Percentiles rank a stretch among this genome's conserved stretches.
phyloP scores from a whole-genome alignment of 2,888 invertebrate genomes.

The Coelogynopora nodosa region DNA sequence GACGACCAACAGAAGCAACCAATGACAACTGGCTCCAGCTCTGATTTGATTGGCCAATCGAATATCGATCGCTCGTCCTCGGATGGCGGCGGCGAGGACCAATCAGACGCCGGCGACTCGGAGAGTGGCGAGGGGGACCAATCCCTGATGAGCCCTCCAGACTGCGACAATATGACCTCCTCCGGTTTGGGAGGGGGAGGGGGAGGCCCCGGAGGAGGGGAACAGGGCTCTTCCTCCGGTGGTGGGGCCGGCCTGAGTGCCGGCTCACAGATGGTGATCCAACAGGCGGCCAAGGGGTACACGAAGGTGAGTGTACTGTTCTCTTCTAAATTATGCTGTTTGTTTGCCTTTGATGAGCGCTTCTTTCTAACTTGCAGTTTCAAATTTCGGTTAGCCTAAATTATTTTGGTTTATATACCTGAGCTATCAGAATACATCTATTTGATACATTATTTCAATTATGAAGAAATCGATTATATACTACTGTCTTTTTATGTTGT shows the following conservation, averaged over 20 bases:
- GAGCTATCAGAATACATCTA: no score
- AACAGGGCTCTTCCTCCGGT: background rate
- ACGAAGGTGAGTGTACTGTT: background rate
- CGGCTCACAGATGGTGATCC: conserved; percentile 6
- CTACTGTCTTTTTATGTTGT: no score
- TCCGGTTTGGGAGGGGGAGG: no score
- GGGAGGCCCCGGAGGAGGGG: background rate
- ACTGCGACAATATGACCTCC: background rate
- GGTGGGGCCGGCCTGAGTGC: background rate
- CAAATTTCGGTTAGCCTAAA: no score
- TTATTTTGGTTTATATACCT: no score
- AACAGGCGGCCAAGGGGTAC: background rate
- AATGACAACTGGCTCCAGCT: no score
- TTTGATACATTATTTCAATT: no score
- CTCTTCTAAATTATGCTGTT: no score
- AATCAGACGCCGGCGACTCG: background rate
- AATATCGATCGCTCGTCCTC: conserved; percentile 40
- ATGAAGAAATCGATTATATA: no score
- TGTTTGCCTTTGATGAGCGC: no score
- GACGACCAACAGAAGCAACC: no score
- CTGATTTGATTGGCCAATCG: background rate
- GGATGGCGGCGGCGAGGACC: conserved; percentile 25
- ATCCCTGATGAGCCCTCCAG: background rate
- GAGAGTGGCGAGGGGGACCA: conserved; percentile 2
- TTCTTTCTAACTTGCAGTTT: no score